Percentiles rank a stretch among this genome's conserved stretches.
phyloP scores from a whole-genome alignment of 2,888 invertebrate genomes.

The Polyommatus iphigenia region DNA sequence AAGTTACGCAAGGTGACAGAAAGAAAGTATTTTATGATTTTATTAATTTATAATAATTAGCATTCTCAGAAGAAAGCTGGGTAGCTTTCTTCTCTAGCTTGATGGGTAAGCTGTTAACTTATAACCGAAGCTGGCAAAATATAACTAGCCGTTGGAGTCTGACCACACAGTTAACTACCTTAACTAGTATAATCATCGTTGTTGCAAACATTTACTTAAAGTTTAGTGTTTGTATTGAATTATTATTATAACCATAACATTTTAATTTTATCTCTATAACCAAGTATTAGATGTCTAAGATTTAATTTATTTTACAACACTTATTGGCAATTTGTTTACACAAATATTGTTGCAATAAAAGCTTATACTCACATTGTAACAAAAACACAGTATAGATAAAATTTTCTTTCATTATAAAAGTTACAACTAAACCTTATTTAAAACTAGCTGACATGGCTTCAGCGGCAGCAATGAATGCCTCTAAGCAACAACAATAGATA shows the following conservation, averaged over 20 bases:
- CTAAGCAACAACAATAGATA: slow-evolving; percentile 14
- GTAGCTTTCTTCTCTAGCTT: not conserved
- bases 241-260: not conserved
- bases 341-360: not conserved
- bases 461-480: not conserved
- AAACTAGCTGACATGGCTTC: slow-evolving; percentile 7
- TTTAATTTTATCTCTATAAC: not conserved
- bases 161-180: not conserved
- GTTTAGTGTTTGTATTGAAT: not conserved
- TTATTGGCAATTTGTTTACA: not conserved
- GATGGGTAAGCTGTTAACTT: not conserved
- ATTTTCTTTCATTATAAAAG: not conserved
- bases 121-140: not conserved
- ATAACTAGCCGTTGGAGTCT: not conserved
- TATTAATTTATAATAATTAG: not conserved
- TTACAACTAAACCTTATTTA: slow-evolving; percentile 3
- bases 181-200: not conserved
- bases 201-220: not conserved
- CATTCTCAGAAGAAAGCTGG: not conserved
- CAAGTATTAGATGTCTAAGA: not conserved
- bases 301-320: not conserved
- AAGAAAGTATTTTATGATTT: slow-evolving; percentile 1
- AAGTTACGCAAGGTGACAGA: not conserved
- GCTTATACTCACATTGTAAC: slow-evolving; percentile 45
- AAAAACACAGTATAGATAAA: slow-evolving; percentile 37